Evolutionary conservation across 2,113 vertebrate species (phyloP), one percentile per base, ranked within the genome.

Genomic region (Suncus etruscus): DNA sequence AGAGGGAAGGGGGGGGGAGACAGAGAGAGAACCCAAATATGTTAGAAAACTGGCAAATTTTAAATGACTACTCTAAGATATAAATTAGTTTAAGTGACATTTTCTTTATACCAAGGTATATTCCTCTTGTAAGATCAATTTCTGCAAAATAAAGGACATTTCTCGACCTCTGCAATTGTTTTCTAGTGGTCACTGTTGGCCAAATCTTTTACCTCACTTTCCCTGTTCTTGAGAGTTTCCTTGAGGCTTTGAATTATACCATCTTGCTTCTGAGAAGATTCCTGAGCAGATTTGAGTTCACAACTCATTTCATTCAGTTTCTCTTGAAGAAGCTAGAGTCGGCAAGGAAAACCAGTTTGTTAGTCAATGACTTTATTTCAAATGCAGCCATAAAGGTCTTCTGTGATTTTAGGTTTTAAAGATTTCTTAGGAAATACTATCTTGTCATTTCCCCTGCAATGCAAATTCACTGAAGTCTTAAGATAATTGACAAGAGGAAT

Each of bases 241-340:
- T 90, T 98, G 95, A 99, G 97, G 94, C 96, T 98, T 95, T 98
- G 98, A 96, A 99, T 97, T 63, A 96, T 97, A 86, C 93, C 91
- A 90, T 99, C 98, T 95, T 99, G 98, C 74, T 96, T 97, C 94
- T 98, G 98, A 0, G 98, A 98, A 32, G 97, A 97, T 82, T 99
- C 98, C 90, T 96, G 98, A 58, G 95, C 96, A 25, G 97, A 96
- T 29, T 97, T 97, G 31, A 99, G 95, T 82, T 99, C 98, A 77
- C 95, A 94, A 96, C 98, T 98, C 98, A 99, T 96, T 89, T 98
- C 98, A 50, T 94, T 94, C 47, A 99, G 96, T 94, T 97, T 98
- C 93, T 98, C 97, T 97, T 99, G 99, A 92, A 99, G 97, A 97
- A 98, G 97, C 99, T 99, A 94, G 90, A 95, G 84, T 66, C 74